Conservation (phyloP, 1,140 invertebrate genomes). For the Mamestra configurata region DNA sequence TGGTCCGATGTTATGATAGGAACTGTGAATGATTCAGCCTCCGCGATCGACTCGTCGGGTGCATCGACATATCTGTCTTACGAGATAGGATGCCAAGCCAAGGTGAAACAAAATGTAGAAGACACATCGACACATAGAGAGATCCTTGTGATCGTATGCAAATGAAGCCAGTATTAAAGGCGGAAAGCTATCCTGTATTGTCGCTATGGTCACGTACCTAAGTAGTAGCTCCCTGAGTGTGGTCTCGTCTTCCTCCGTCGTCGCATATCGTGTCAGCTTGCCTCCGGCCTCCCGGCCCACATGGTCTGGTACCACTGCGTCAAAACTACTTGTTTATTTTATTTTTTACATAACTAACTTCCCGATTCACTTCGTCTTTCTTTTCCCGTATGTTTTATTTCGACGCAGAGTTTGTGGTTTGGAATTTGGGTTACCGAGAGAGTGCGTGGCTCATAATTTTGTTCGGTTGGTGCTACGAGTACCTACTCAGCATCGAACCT, state of each 20-base stretch:
- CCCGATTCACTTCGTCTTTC: conserved; percentile 2
- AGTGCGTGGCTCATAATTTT: conserved; percentile 51
- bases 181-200: conserved; percentile 78
- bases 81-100: conserved; percentile 84
- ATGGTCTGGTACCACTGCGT: conserved; percentile 87
- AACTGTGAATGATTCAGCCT: conserved; percentile 68
- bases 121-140: conserved; percentile 80
- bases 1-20: conserved; percentile 77
- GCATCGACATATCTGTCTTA: conserved; percentile 81
- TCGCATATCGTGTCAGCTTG: conserved; percentile 88
- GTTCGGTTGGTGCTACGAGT: conserved; percentile 44
- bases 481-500: conserved; percentile 69
- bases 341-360: conserved; percentile 49
- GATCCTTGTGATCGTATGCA: conserved; percentile 76
- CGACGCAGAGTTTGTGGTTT: conserved; percentile 38
- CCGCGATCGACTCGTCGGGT: conserved; percentile 67
- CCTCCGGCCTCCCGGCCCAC: conserved; percentile 87
- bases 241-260: conserved; percentile 94
- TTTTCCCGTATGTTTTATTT: background rate
- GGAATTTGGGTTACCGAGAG: conserved; percentile 20
- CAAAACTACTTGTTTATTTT: conserved; percentile 81
- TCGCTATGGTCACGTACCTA: conserved; percentile 90
- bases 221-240: conserved; percentile 95
- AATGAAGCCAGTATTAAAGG: conserved; percentile 82
- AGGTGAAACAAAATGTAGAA: conserved; percentile 76